Evolutionary conservation across 2,113 vertebrate species (phyloP), one percentile per base, ranked within the genome.

Genomic region (Suncus etruscus): DNA sequence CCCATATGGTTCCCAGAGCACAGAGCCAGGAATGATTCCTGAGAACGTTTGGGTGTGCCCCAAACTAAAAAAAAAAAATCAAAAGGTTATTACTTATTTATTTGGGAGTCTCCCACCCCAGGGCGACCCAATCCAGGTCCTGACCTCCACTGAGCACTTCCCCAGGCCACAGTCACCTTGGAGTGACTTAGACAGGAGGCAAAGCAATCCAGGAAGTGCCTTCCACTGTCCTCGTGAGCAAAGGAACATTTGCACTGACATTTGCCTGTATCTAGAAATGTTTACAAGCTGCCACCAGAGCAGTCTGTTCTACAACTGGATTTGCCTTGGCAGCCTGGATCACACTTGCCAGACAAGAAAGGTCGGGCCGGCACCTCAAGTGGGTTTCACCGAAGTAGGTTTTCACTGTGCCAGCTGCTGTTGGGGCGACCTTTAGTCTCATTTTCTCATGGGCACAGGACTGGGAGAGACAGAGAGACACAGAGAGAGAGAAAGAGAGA

Each of bases 221-320:
- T 77, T 54, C 51, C 63, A 82, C 47, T 68, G 70, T 74, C 58
- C 39, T 8, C 29, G 63, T 31, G 45, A 86, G 65, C 47, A 27
- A 65, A 81, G 70, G 54, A 58, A 25, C 32, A 58, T 27, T 58
- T 15, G 22, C 27, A 50, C 14, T 65, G 68, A 72, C 89, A 73
- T 72, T 63, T 63, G 74, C 50, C 94, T 80, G 39, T 72, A 32
- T 50, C 83, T 83, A 61, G 61, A 75, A 86, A 27, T 83, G 29
- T 90, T 86, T 61, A 12, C 54, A 48, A 51, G 7, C 65, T 31
- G 54, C 8, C 8, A 8, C 22, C 58, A 1, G 3, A 27, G 2
- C n/a, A 15, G 73, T 32, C 22, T 8, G 0, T 16, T 32, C n/a
- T 16, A 32, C 11, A 68, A 24, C 74, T 1, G 16, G 5, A 45